phyloP scores from a whole-genome alignment of 2,797 vertebrate species.

The Lophotriccus pileatus region DNA sequence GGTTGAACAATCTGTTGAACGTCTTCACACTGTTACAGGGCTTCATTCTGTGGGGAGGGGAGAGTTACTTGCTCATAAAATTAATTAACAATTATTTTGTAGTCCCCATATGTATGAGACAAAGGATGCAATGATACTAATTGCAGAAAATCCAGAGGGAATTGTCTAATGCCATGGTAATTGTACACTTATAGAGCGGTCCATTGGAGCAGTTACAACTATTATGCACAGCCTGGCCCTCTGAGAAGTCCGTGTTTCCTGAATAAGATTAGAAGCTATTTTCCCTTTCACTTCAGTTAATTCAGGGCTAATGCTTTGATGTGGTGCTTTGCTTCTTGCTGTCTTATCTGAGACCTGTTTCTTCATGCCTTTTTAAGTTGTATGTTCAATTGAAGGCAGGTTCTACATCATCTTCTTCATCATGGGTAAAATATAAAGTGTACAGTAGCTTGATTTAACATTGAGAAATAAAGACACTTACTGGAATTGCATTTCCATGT shows the following conservation, averaged over 20 bases:
- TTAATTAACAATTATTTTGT: not conserved
- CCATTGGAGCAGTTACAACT: not conserved
- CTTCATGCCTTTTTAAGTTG: not conserved
- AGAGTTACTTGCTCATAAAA: not conserved
- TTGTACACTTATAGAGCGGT: not conserved
- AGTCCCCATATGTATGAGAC: not conserved
- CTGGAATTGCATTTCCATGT: not conserved
- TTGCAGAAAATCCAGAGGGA: not conserved
- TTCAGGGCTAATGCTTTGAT: not conserved
- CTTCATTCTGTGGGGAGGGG: fast-evolving
- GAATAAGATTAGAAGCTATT: not conserved
- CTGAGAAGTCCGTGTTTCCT: not conserved
- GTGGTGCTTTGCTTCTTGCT: not conserved
- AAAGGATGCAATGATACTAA: not conserved
- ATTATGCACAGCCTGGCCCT: not conserved
- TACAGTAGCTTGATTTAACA: not conserved
- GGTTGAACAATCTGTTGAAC: not conserved
- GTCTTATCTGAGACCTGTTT: not conserved
- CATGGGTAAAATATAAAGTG: not conserved
- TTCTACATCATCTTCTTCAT: not conserved
- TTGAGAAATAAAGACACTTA: not conserved
- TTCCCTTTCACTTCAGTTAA: not conserved
- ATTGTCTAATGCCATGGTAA: not conserved
- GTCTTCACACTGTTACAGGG: not conserved
- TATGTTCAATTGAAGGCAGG: not conserved